A percentile compares a stretch with the other conserved stretches of the same genome.
phyloP scores from a whole-genome alignment of 1,140 invertebrate species.

The Musca vetustissima region DNA sequence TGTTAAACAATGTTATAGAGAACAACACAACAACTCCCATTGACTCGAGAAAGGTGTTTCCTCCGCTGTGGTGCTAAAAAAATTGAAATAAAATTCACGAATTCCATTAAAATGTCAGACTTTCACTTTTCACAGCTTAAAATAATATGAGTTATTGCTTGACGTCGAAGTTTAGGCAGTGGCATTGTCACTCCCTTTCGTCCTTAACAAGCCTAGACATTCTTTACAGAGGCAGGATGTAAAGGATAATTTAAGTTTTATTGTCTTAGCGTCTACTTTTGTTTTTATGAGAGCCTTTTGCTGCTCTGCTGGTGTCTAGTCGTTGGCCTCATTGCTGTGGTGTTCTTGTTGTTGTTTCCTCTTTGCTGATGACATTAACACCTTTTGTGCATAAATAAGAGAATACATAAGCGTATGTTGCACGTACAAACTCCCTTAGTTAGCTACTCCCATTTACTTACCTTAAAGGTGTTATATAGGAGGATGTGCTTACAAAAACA shows the following conservation, averaged over 20 bases:
- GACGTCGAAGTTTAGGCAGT: neutral
- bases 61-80: neutral
- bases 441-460: too few relatives aligned
- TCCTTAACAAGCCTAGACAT: neutral
- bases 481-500: too few relatives aligned
- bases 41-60: too few relatives aligned
- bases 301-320: too few relatives aligned
- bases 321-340: too few relatives aligned
- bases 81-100: slow-evolving; percentile 24
- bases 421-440: too few relatives aligned
- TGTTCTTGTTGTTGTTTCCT: neutral
- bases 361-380: slow-evolving; percentile 6
- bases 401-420: too few relatives aligned
- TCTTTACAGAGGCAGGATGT: slow-evolving; percentile 7
- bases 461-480: too few relatives aligned
- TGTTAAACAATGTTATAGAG: too few relatives aligned
- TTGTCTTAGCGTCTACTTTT: too few relatives aligned
- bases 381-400: slow-evolving; percentile 20
- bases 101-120: slow-evolving; percentile 34
- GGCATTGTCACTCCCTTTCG: neutral
- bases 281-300: neutral
- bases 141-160: slow-evolving; percentile 32
- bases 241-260: slow-evolving; percentile 27
- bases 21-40: too few relatives aligned
- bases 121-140: slow-evolving; percentile 28